phyloP scores from a whole-genome alignment of 92 coral and sea anemone species.

The Metridium senile region DNA sequence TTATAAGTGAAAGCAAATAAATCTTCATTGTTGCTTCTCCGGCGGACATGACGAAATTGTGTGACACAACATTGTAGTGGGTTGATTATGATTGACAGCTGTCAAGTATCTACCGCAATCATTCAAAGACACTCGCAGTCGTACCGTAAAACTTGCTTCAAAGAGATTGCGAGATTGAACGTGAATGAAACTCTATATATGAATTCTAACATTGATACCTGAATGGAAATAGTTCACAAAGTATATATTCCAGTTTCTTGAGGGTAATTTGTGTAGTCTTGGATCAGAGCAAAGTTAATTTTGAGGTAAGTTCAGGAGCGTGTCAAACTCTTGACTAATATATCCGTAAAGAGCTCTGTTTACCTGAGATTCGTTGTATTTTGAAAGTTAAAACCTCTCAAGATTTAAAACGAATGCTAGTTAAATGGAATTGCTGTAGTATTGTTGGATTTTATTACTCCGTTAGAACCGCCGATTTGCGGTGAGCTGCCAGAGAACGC shows the following conservation, averaged over 20 bases:
- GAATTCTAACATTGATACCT: background rate
- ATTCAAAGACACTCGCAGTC: conserved; percentile 3
- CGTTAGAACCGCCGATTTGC: conserved; percentile 36
- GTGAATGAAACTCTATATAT: background rate
- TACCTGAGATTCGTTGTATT: background rate
- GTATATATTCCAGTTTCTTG: background rate
- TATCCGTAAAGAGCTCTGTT: conserved; percentile 19
- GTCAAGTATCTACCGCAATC: conserved; percentile 43
- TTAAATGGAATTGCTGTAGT: conserved; percentile 9
- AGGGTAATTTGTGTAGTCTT: too few relatives aligned
- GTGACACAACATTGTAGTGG: conserved; percentile 30
- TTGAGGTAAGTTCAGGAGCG: conserved; percentile 27
- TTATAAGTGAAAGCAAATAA: conserved; percentile 13
- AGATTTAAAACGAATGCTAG: conserved; percentile 4
- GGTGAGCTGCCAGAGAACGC: conserved; percentile 21
- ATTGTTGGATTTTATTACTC: conserved; percentile 20
- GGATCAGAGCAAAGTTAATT: conserved; percentile 18
- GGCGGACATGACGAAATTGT: conserved; percentile 50
- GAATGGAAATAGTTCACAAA: conserved; percentile 18
- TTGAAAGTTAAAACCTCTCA: background rate
- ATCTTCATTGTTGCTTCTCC: conserved; percentile 11
- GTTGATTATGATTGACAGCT: conserved; percentile 66
- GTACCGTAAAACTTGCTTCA: conserved; percentile 22
- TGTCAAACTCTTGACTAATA: background rate
- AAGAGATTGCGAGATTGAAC: conserved; percentile 7